These are phyloP conservation scores for Hirtodrosophila trivittata DNA, from an alignment of 2,888 invertebrate genomes.

Conservation along the genomic window DNA sequence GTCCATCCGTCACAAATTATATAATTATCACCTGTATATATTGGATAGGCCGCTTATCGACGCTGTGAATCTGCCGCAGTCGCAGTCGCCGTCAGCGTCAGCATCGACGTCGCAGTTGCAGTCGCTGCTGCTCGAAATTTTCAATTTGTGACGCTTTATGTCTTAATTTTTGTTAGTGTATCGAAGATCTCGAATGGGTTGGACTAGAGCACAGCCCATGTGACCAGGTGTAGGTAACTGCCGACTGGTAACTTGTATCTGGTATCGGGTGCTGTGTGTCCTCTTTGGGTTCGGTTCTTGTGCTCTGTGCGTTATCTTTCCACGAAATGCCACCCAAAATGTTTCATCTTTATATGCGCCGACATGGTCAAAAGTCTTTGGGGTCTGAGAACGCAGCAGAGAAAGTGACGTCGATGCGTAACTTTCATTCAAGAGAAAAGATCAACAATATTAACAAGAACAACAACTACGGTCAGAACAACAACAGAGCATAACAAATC, in stretches of 20 bases:
- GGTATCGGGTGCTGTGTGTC: neutral
- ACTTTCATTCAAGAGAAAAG: constrained; percentile 69
- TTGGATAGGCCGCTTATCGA: constrained; percentile 79
- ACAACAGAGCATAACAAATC: constrained; percentile 5
- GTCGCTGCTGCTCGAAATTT: constrained; percentile 73
- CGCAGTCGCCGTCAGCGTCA: constrained; percentile 10
- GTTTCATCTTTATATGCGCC: constrained; percentile 60
- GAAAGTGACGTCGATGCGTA: constrained; percentile 50
- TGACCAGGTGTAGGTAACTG: constrained; percentile 25
- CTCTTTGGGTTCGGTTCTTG: neutral
- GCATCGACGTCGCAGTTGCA: constrained; percentile 5
- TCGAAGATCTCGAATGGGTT: constrained; percentile 44
- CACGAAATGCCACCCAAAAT: constrained; percentile 74
- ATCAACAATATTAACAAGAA: constrained; percentile 22
- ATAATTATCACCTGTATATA: constrained; percentile 82
- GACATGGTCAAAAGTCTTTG: constrained; percentile 28
- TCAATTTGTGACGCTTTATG: constrained; percentile 82
- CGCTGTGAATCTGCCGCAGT: constrained; percentile 70
- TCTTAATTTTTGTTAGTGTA: constrained; percentile 70
- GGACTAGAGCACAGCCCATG: constrained; percentile 30
- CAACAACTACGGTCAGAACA: constrained; percentile 7
- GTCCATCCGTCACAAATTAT: constrained; percentile 82
- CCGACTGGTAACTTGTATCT: neutral
- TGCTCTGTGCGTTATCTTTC: constrained; percentile 61
- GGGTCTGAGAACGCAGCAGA: constrained; percentile 19